Base-by-base conservation (phyloP, 2,113 vertebrate species). In the Amblyornis subalaris region DNA sequence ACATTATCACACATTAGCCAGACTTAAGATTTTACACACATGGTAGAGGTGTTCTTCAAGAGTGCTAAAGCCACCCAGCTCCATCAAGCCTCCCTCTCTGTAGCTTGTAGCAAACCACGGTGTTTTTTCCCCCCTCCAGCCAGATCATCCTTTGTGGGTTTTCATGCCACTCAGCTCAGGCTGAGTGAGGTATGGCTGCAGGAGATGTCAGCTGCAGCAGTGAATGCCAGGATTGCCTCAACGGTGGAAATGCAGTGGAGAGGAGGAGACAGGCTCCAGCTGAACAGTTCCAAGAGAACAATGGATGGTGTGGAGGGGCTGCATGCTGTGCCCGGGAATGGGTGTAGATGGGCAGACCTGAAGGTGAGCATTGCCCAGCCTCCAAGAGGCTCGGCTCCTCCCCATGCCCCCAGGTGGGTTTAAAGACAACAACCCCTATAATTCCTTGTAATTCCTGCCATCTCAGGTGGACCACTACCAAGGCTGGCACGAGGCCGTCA, bases 241-340 rank as follows among this genome's bases (percentile, higher is more conserved):
- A 7, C 2, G 3, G 77, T 55, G 69, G 50, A 54, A 80, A 31
- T 4, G 38, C 74, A 60, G 29, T 2, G 24, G 64, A 40, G 14
- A 85, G 50, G 36, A 61, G 40, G n/a, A 58, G 61, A 58, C 12
- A 42, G 16, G 38, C 47, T 77, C 29, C 65, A 61, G 54, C 29
- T 13, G 67, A 80, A 16, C 11, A 14, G 18, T 36, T 78, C 35
- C 36, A 54, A 47, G 40, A 26, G 28, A 29, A 60, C 6, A 5
- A 10, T 7, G 16, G 65, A 33, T 0, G 24, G 12, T 1, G 1
- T 24, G 31, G 64, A 72, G 38, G 19, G 18, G 29, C 47, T 58
- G 36, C 0, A 0, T n/a, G 40, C 35, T 7, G 12, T 14, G 16
- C 14, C 47, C 2, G 7, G 28, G 26, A 26, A 31, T 4, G 10